Conservation (phyloP, 2,888 invertebrate genomes). For the Scelioninae gen. 1 region DNA sequence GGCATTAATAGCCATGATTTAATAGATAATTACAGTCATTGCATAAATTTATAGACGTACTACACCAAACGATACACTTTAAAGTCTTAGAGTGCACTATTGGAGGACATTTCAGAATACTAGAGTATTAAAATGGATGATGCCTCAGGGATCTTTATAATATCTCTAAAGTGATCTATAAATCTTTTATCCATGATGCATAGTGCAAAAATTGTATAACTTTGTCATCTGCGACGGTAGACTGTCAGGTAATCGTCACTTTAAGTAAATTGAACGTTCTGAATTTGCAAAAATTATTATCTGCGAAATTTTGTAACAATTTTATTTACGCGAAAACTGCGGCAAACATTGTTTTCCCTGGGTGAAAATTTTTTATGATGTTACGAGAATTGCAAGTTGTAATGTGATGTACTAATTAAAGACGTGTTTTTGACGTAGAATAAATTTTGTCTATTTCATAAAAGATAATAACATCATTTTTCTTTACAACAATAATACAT, state of each 20-base stretch:
- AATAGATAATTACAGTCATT: constrained; percentile 63
- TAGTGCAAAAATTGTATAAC: constrained; percentile 34
- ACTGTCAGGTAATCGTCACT: constrained; percentile 47
- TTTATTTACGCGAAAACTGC: constrained; percentile 8
- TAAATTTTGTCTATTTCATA: too few species aligned
- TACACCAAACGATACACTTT: constrained; percentile 53
- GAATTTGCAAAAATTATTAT: neutral
- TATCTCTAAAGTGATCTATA: constrained; percentile 55
- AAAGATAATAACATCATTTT: too few species aligned
- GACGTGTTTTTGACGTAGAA: too few species aligned
- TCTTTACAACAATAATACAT: too few species aligned
- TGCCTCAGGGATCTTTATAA: constrained; percentile 50
- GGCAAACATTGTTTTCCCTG: too few species aligned
- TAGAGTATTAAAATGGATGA: constrained; percentile 57
- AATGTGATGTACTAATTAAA: too few species aligned
- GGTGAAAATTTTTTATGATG: too few species aligned
- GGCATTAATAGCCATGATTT: constrained; percentile 66
- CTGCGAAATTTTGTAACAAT: constrained; percentile 3
- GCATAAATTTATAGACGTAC: constrained; percentile 47
- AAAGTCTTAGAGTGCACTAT: constrained; percentile 47
- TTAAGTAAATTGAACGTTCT: constrained; percentile 17
- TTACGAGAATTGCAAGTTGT: too few species aligned
- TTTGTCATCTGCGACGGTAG: constrained; percentile 43
- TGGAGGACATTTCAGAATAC: constrained; percentile 49
- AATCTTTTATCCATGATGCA: constrained; percentile 28